A percentile compares a stretch with the other conserved stretches of the same genome.
Evolutionary conservation across 2,888 invertebrate genomes (phyloP).

Genomic region (Timema cristinae): DNA sequence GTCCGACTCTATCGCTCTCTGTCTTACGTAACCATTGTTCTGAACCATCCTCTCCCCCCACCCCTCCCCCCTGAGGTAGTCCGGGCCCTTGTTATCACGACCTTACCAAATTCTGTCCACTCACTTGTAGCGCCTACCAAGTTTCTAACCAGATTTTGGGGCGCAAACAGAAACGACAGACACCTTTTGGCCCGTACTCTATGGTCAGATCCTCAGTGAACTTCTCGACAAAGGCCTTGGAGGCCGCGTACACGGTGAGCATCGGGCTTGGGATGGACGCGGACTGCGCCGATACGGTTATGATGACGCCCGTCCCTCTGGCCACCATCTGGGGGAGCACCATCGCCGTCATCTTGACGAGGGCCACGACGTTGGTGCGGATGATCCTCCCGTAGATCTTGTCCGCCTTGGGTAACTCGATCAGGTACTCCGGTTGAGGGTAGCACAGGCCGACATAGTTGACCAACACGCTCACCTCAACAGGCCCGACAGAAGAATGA

Average conservation of each 20-base stretch:
- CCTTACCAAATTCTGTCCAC: no score
- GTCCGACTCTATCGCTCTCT: no score
- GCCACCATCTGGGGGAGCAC: slow-evolving; percentile 82
- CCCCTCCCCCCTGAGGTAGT: no score
- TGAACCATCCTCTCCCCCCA: no score
- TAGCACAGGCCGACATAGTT: slow-evolving; percentile 93
- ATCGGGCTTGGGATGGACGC: slow-evolving; percentile 78
- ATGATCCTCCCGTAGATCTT: slow-evolving; percentile 62
- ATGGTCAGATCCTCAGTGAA: slow-evolving; percentile 70
- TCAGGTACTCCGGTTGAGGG: slow-evolving; percentile 68
- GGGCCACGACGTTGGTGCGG: slow-evolving; percentile 72
- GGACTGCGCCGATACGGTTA: slow-evolving; percentile 85
- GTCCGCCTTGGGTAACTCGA: slow-evolving; percentile 57
- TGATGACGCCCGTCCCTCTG: slow-evolving; percentile 74
- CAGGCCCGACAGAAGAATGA: no score
- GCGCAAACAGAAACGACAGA: no score
- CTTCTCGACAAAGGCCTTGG: slow-evolving; percentile 84
- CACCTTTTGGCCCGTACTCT: slow-evolving; percentile 55
- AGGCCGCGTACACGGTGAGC: slow-evolving; percentile 79
- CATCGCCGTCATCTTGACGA: slow-evolving; percentile 78
- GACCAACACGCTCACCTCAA: slow-evolving; percentile 81
- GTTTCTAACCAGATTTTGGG: no score
- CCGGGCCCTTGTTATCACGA: no score
- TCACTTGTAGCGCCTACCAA: no score
- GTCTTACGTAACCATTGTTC: no score